Conservation (phyloP, 2,797 vertebrate species). For the Neosalanx taihuensis region DNA sequence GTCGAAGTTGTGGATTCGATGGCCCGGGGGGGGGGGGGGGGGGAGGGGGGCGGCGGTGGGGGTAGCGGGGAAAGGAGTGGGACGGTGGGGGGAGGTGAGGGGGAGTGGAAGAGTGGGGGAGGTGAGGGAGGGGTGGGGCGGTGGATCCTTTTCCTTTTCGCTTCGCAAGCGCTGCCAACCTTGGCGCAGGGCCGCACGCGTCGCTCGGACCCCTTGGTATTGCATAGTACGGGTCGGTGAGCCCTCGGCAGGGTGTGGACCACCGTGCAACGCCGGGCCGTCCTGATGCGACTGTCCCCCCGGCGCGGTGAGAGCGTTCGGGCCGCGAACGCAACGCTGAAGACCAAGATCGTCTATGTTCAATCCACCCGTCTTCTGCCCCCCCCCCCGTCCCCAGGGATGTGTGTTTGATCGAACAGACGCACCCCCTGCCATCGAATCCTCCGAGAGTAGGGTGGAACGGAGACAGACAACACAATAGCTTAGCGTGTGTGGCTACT, state of each 20-base stretch:
- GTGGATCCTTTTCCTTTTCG: too few relatives aligned
- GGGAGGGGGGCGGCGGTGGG: too few relatives aligned
- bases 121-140: neutral
- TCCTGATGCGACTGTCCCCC: neutral
- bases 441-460: neutral
- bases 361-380: neutral
- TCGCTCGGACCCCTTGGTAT: slow-evolving; percentile 6
- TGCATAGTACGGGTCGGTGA: neutral
- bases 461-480: neutral
- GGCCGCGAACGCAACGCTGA: neutral
- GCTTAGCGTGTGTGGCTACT: neutral
- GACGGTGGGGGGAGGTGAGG: too few relatives aligned
- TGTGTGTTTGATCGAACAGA: neutral
- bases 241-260: neutral
- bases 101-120: neutral
- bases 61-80: too few relatives aligned
- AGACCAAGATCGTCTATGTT: neutral
- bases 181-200: neutral
- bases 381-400: neutral
- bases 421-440: neutral
- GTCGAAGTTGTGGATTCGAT: slow-evolving; percentile 29
- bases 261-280: slow-evolving; percentile 18
- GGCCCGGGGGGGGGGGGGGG: neutral
- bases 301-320: neutral
- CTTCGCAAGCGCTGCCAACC: slow-evolving; percentile 31